These are phyloP conservation scores for Enteromius anoplus DNA, from an alignment of 2,797 vertebrate genomes.

Conservation along the genomic window DNA sequence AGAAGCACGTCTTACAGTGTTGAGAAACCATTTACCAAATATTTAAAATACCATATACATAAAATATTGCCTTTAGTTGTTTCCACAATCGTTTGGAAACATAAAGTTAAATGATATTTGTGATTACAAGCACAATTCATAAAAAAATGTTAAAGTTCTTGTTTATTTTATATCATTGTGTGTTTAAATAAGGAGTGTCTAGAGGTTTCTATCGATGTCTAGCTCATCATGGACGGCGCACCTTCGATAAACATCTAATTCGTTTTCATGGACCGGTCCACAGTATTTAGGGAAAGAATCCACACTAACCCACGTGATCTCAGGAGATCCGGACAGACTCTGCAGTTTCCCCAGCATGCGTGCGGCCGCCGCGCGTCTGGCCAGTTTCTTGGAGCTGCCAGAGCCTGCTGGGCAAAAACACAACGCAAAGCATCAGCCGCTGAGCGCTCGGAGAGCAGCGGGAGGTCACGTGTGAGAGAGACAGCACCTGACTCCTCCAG, in stretches of 20 bases:
- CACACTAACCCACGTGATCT: conserved; percentile 81
- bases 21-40: not conserved
- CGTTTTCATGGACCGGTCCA: not conserved
- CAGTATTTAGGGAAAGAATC: not conserved
- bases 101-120: not conserved
- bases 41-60: not conserved
- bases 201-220: not conserved
- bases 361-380: conserved; percentile 82
- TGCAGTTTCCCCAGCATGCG: conserved; percentile 81
- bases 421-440: not conserved
- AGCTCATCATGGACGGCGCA: too few relatives aligned
- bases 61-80: too few relatives aligned
- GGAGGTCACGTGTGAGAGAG: not conserved
- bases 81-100: not conserved
- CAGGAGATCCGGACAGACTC: conserved; percentile 79
- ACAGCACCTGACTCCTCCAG: conserved; percentile 83
- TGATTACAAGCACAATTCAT: not conserved
- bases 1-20: not conserved
- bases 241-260: not conserved
- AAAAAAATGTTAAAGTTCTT: not conserved
- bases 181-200: not conserved
- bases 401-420: conserved; percentile 69
- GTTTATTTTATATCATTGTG: not conserved
- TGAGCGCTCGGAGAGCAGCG: not conserved
- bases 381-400: conserved; percentile 84